A percentile compares a stretch with the other conserved stretches of the same genome.
These are phyloP conservation scores for Petroica traversi DNA, from an alignment of 2,113 vertebrate species.

Conservation along the genomic window DNA sequence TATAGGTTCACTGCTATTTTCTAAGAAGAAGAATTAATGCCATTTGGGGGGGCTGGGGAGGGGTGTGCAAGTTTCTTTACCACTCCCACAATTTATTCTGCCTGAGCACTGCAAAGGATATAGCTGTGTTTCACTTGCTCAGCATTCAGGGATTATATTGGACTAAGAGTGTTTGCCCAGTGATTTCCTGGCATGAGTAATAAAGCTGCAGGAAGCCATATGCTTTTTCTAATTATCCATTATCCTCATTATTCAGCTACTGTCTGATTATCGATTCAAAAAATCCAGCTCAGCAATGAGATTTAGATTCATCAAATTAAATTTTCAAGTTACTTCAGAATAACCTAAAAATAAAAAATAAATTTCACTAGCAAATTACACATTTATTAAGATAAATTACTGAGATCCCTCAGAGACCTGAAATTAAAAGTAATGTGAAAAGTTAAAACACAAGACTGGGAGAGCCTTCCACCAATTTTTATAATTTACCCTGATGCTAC, in stretches of 20 bases:
- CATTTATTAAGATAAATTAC: slow-evolving; percentile 33
- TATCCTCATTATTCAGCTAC: not conserved
- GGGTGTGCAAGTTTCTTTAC: not conserved
- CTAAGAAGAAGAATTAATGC: not conserved
- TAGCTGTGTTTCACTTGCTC: not conserved
- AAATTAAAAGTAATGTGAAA: slow-evolving; percentile 20
- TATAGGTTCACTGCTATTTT: not conserved
- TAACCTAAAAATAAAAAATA: slow-evolving; percentile 1
- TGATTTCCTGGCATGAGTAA: slow-evolving; percentile 4
- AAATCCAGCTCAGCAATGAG: not conserved
- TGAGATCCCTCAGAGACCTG: not conserved
- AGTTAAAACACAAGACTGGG: not conserved
- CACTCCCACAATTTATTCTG: not conserved
- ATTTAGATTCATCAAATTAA: not conserved
- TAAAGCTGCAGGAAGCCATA: not conserved
- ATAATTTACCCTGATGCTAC: not conserved
- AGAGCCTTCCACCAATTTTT: not conserved
- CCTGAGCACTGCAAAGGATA: not conserved
- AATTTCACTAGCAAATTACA: not conserved
- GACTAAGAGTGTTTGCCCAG: not conserved
- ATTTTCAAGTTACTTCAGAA: slow-evolving; percentile 14
- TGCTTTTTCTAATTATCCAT: not conserved
- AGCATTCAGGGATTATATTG: not conserved
- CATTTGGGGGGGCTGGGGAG: not conserved
- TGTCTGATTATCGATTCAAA: not conserved